Evolutionary conservation across 2,888 invertebrate species (phyloP).

Genomic region (Hirudinaria manillensis): DNA sequence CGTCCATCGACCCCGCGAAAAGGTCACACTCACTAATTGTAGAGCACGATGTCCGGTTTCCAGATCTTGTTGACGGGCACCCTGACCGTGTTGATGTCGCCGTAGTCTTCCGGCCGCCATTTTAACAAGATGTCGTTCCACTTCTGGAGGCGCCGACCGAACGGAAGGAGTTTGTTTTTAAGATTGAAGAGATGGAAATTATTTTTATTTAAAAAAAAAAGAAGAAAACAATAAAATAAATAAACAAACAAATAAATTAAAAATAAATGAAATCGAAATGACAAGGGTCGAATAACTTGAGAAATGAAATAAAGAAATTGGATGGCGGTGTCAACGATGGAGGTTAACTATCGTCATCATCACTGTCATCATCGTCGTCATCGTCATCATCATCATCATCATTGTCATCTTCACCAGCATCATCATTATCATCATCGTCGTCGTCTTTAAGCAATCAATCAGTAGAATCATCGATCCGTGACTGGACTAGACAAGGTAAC

Average conservation of each 20-base stretch:
- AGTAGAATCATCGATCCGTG: not conserved
- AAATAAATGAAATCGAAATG: too few relatives aligned
- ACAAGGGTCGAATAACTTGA: too few relatives aligned
- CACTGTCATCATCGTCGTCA: constrained; percentile 20
- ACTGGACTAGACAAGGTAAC: too few relatives aligned
- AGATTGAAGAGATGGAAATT: too few relatives aligned
- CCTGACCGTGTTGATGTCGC: constrained; percentile 41
- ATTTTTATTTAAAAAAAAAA: too few relatives aligned
- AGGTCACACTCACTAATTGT: constrained; percentile 41
- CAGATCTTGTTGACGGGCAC: constrained; percentile 43
- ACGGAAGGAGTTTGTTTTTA: too few relatives aligned
- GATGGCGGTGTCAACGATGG: too few relatives aligned
- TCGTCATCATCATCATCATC: constrained; percentile 1
- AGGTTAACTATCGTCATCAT: not conserved
- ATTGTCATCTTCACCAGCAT: constrained; percentile 10
- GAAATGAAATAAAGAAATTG: too few relatives aligned
- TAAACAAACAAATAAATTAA: too few relatives aligned
- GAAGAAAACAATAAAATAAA: too few relatives aligned
- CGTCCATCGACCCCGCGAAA: too few relatives aligned
- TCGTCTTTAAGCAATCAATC: not conserved
- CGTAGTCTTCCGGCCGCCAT: constrained; percentile 42
- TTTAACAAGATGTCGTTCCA: constrained; percentile 42
- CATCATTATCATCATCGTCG: constrained; percentile 11
- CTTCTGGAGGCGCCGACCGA: constrained; percentile 32
- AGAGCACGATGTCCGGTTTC: constrained; percentile 45